These are phyloP conservation scores for Spinibarbus caldwelli DNA, from an alignment of 2,797 vertebrate genomes.

Conservation along the genomic window DNA sequence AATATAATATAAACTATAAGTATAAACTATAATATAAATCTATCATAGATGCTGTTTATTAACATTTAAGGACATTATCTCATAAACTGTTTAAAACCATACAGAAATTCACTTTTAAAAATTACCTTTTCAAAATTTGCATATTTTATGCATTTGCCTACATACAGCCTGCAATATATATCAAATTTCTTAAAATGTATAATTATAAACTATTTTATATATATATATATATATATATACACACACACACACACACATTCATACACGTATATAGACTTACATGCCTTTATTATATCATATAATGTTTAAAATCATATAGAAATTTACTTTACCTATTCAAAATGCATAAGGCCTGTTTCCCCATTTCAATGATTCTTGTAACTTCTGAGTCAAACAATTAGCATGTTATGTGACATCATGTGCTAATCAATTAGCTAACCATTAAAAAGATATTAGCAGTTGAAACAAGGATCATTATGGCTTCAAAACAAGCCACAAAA, in stretches of 20 bases:
- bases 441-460: slow-evolving; percentile 13
- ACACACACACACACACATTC: too few species aligned
- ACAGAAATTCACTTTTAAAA: not conserved
- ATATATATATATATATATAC: too few species aligned
- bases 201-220: too few species aligned
- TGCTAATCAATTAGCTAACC: not conserved
- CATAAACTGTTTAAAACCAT: not conserved
- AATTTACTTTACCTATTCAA: not conserved
- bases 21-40: not conserved
- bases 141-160: not conserved
- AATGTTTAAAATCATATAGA: too few species aligned
- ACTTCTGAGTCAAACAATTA: not conserved
- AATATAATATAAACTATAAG: not conserved
- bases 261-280: too few species aligned
- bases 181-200: not conserved
- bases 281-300: too few species aligned
- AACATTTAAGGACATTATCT: not conserved
- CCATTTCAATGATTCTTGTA: not conserved
- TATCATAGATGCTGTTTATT: not conserved
- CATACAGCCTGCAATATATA: not conserved
- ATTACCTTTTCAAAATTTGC: too few species aligned
- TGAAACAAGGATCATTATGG: not conserved
- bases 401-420: not conserved
- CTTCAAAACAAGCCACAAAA: not conserved
- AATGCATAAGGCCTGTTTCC: not conserved